phyloP scores from a whole-genome alignment of 1,140 invertebrate species.

The Eumaeus atala region DNA sequence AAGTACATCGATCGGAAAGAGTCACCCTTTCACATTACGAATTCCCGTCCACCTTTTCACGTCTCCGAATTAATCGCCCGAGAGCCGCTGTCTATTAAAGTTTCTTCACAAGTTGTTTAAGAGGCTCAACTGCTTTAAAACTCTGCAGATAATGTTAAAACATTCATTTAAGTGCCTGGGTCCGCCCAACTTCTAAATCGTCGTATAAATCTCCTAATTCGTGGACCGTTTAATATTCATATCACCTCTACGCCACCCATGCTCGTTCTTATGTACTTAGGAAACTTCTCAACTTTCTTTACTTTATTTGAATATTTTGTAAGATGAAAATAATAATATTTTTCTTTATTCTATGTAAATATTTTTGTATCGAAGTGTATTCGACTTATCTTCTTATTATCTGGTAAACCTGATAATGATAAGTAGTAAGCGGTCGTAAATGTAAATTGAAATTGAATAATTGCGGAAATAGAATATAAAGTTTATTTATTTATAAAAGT shows the following conservation, averaged over 20 bases:
- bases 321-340: no score
- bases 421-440: no score
- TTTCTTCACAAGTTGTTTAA: constrained; percentile 68
- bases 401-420: no score
- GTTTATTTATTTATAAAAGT: no score
- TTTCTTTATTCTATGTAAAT: no score
- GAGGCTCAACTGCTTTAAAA: constrained; percentile 63
- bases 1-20: constrained; percentile 34
- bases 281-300: constrained; percentile 18
- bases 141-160: constrained; percentile 70
- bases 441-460: no score
- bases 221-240: constrained; percentile 71
- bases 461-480: no score
- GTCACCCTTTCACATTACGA: constrained; percentile 61
- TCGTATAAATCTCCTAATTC: constrained; percentile 71
- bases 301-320: background rate
- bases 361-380: no score
- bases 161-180: constrained; percentile 67
- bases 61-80: constrained; percentile 69
- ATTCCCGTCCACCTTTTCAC: constrained; percentile 63
- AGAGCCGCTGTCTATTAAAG: constrained; percentile 68
- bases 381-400: no score
- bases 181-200: constrained; percentile 59
- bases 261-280: constrained; percentile 7
- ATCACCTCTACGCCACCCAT: constrained; percentile 39